phyloP scores from a whole-genome alignment of 2,113 vertebrate species.

The Pogona vitticeps region DNA sequence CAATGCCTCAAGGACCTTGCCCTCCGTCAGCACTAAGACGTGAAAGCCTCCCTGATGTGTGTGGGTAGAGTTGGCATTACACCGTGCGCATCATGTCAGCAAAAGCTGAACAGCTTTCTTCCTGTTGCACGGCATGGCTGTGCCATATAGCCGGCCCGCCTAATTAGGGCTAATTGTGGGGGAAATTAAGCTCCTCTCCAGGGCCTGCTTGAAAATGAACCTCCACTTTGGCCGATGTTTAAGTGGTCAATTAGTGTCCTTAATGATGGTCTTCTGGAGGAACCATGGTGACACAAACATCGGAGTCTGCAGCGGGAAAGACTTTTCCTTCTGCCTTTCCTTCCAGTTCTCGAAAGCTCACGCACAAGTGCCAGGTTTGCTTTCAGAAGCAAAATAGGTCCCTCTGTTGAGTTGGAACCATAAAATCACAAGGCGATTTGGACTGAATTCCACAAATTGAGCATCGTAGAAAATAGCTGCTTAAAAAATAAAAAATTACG shows the following conservation, averaged over 20 bases:
- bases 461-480: too few relatives aligned
- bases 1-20: too few relatives aligned
- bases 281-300: neutral
- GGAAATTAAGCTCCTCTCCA: constrained; percentile 41
- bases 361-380: neutral
- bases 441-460: neutral
- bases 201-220: neutral
- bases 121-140: neutral
- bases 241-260: constrained; percentile 41
- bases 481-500: too few relatives aligned
- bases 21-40: too few relatives aligned
- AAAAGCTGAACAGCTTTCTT: neutral
- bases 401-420: neutral
- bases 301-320: neutral
- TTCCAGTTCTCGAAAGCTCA: neutral
- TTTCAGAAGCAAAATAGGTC: neutral
- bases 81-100: too few relatives aligned
- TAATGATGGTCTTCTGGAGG: too few relatives aligned
- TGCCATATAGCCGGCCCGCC: neutral
- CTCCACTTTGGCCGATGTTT: constrained; percentile 41
- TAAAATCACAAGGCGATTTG: too few relatives aligned
- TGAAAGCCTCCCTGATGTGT: too few relatives aligned
- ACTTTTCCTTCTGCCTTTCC: neutral
- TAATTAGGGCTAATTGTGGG: constrained; percentile 29
- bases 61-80: too few relatives aligned